Conservation (phyloP, 2,797 vertebrate species). For the Lutra lutra region DNA sequence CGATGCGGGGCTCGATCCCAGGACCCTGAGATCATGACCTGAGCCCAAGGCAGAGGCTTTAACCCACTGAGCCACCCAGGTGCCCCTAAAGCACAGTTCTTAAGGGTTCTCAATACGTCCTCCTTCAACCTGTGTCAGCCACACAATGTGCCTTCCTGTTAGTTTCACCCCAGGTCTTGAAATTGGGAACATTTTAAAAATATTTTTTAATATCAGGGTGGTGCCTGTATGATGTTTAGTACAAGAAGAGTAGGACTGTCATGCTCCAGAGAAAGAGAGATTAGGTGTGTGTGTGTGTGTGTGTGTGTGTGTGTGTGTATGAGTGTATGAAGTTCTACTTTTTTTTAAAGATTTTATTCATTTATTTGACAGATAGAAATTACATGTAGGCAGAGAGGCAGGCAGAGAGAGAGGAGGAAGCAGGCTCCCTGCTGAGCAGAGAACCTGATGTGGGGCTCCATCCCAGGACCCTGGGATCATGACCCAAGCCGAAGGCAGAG, state of each 20-base stretch:
- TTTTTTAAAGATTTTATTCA: neutral
- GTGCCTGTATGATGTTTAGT: neutral
- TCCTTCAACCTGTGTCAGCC: neutral
- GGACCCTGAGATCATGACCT: no score
- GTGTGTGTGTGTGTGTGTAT: neutral
- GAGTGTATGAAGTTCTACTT: neutral
- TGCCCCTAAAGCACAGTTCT: neutral
- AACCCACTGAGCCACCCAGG: no score
- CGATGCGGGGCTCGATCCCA: no score
- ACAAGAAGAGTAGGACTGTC: neutral
- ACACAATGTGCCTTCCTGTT: neutral
- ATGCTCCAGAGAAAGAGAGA: neutral
- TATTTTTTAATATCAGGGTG: neutral
- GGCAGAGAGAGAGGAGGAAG: no score
- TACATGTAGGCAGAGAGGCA: no score
- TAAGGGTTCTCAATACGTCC: neutral
- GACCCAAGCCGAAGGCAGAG: no score
- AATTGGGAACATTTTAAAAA: neutral
- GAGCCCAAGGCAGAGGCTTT: no score
- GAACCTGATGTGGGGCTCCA: no score
- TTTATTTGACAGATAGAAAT: no score
- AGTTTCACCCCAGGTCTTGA: neutral
- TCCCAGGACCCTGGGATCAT: no score
- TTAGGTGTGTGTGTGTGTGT: neutral
- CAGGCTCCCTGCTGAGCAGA: no score